Percentiles rank a stretch among this genome's conserved stretches.
phyloP scores from a whole-genome alignment of 2,113 vertebrate genomes.

The Pseudolaguvia tuberculata region DNA sequence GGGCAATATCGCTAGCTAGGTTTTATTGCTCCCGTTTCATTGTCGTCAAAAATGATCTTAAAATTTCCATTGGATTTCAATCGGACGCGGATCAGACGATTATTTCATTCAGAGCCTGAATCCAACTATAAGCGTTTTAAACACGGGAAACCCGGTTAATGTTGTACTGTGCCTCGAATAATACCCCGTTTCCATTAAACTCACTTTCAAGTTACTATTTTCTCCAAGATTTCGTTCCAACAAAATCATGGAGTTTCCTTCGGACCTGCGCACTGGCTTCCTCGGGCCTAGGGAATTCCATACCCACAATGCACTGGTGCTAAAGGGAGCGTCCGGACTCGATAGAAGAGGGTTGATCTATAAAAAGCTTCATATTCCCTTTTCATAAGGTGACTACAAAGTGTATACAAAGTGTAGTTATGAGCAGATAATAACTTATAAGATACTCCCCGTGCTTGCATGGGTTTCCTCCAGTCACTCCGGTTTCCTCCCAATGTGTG shows the following conservation, averaged over 20 bases:
- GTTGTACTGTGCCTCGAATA: slow-evolving; percentile 58
- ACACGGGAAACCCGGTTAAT: slow-evolving; percentile 49
- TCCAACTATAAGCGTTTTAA: slow-evolving; percentile 9
- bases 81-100: slow-evolving; percentile 45
- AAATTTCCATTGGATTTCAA: slow-evolving; percentile 53
- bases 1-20: slow-evolving; percentile 65
- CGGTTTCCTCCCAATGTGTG: too few relatives aligned
- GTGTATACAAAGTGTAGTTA: neutral
- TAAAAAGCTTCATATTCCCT: neutral
- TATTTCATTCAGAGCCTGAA: slow-evolving; percentile 34
- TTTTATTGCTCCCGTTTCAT: slow-evolving; percentile 66
- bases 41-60: slow-evolving; percentile 50
- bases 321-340: slow-evolving; percentile 17
- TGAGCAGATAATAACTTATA: too few relatives aligned
- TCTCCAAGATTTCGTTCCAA: slow-evolving; percentile 74
- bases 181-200: slow-evolving; percentile 50
- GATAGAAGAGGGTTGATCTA: neutral
- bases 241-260: slow-evolving; percentile 84
- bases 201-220: slow-evolving; percentile 59
- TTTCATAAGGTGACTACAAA: neutral
- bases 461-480: too few relatives aligned
- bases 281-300: slow-evolving; percentile 73
- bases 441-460: too few relatives aligned
- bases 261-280: slow-evolving; percentile 75
- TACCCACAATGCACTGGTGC: slow-evolving; percentile 76